Evolutionary conservation across 2,888 invertebrate genomes (phyloP), one percentile per base, ranked within the genome.

Genomic region (Pachydiplax longipennis): DNA sequence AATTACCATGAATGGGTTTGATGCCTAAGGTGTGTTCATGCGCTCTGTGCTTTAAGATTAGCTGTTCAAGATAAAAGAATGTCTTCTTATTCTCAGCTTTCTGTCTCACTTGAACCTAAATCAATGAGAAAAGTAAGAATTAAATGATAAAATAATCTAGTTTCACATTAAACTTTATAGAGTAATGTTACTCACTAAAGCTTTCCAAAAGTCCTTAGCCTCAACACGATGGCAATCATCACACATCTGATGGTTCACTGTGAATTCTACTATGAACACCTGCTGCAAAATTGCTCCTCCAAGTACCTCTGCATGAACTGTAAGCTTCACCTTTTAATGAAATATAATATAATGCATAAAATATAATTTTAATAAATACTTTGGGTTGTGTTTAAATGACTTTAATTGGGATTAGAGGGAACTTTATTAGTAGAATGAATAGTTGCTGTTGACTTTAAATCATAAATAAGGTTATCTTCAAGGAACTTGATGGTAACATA

Each of bases 121-220:
- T 91, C 91, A 82, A 58, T n/a, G 22, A 91, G 91, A 82, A 90
- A 22, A 58, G 22, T 1, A 65, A 22, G 31, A 53, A n/a, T 87
- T 53, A 12, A 48, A 48, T 81, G 37, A 61, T 44, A 53, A 48
- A 35, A 81, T 6, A 15, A 6, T 5, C 40, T 25, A 22, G 6
- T 31, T 15, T n/a, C 10, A 80, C 44, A 40, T 25, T 48, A 48
- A 2, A 18, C 8, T n/a, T 12, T 37, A 18, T 48, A 48, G 12
- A 82, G 8, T 25, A 0, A 48, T 48, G 0, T 58, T 87, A 93
- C 93, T 93, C 90, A 97, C 96, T 91, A 95, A 94, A 53, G 99
- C 98, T 93, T 97, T 97, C 99, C 99, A 99, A 93, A 96, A 99
- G 94, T 99, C 97, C 94, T 99, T 99, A 0, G 99, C 99, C 94